A percentile compares a stretch with the other conserved stretches of the same genome.
Evolutionary conservation across 2,888 invertebrate species (phyloP).

Genomic region (Andrena camellia): DNA sequence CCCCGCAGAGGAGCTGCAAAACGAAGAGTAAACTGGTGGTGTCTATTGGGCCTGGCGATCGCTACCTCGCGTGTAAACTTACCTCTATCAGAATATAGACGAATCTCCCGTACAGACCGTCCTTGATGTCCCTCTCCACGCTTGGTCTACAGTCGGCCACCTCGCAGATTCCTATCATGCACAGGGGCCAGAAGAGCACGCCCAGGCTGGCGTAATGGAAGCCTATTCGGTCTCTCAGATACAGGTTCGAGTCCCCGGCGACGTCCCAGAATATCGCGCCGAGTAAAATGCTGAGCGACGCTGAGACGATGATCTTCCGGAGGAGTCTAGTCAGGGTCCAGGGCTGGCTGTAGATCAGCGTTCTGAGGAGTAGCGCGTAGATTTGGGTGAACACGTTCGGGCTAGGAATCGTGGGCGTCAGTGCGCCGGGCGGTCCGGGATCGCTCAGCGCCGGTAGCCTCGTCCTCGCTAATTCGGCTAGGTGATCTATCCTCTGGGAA

Average conservation of each 20-base stretch:
- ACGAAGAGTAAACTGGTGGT: not conserved
- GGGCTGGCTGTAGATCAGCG: slow-evolving; percentile 93
- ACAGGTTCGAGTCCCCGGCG: slow-evolving; percentile 90
- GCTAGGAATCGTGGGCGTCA: slow-evolving; percentile 89
- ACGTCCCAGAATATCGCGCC: slow-evolving; percentile 97
- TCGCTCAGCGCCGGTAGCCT: slow-evolving; percentile 88
- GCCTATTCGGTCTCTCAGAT: slow-evolving; percentile 92
- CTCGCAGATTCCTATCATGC: slow-evolving; percentile 82
- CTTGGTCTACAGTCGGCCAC: slow-evolving; percentile 85
- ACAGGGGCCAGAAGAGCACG: slow-evolving; percentile 91
- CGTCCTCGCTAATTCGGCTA: slow-evolving; percentile 93
- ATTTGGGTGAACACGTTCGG: slow-evolving; percentile 90
- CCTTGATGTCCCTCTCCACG: slow-evolving; percentile 92
- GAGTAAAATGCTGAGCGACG: slow-evolving; percentile 92
- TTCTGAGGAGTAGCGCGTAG: slow-evolving; percentile 89
- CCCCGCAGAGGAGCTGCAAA: slow-evolving; percentile 91
- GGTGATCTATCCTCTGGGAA: slow-evolving; percentile 95
- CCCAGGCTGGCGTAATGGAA: slow-evolving; percentile 94
- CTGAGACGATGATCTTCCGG: slow-evolving; percentile 91
- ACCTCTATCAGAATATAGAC: slow-evolving; percentile 94
- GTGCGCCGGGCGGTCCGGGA: slow-evolving; percentile 92
- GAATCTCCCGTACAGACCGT: slow-evolving; percentile 92
- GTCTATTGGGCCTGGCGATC: not conserved
- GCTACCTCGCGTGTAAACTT: slow-evolving; percentile 67
- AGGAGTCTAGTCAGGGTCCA: slow-evolving; percentile 93